phyloP scores from a whole-genome alignment of 2,113 vertebrate species.

The Protomyctophum bolini region DNA sequence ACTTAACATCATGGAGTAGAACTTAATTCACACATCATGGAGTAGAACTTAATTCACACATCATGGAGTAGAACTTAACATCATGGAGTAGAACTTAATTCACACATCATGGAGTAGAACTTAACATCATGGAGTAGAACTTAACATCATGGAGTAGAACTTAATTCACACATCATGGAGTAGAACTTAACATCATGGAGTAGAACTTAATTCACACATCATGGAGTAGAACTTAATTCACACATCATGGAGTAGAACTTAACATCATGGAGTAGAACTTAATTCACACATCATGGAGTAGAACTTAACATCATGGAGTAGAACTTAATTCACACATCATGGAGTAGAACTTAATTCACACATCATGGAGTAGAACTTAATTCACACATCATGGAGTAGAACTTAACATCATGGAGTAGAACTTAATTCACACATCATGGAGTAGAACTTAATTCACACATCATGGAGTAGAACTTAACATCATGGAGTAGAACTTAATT shows the following conservation, averaged over 20 bases:
- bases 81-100: slow-evolving; percentile 64
- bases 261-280: slow-evolving; percentile 63
- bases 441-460: slow-evolving; percentile 62
- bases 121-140: no score
- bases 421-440: slow-evolving; percentile 68
- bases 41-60: slow-evolving; percentile 62
- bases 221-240: slow-evolving; percentile 64
- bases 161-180: slow-evolving; percentile 68
- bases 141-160: slow-evolving; percentile 66
- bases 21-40: slow-evolving; percentile 68
- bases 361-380: slow-evolving; percentile 66
- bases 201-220: slow-evolving; percentile 63
- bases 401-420: no score
- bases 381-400: slow-evolving; percentile 65
- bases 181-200: no score
- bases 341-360: slow-evolving; percentile 62
- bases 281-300: slow-evolving; percentile 66
- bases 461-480: no score
- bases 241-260: no score
- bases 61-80: no score
- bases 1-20: no score
- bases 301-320: no score
- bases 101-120: no score
- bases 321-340: slow-evolving; percentile 65
- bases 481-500: slow-evolving; percentile 64